A percentile compares a stretch with the other conserved stretches of the same genome.
These are phyloP conservation scores for Nephrotoma guestfalica DNA, from an alignment of 2,888 invertebrate species.

Conservation along the genomic window DNA sequence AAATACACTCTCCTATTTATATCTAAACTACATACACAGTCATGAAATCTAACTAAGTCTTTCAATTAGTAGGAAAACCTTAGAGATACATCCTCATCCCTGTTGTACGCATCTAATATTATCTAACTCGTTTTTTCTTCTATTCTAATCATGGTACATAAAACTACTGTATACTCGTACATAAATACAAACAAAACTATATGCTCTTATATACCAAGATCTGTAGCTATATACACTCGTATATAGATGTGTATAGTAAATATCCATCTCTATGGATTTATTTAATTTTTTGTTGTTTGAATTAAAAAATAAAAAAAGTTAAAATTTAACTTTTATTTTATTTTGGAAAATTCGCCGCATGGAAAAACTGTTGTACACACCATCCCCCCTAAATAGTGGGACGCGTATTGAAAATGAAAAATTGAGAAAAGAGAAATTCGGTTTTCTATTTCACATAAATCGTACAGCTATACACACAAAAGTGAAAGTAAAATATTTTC, in stretches of 20 bases:
- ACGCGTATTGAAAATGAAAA: not conserved
- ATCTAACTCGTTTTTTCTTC: not conserved
- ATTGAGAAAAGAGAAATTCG: not conserved
- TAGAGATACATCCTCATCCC: not conserved
- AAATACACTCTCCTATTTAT: not conserved
- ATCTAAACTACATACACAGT: not conserved
- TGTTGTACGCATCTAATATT: not conserved
- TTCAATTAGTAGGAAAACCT: not conserved
- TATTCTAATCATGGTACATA: not conserved
- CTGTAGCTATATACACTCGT: not conserved
- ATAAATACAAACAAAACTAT: not conserved
- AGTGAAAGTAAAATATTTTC: not conserved
- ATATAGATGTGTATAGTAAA: not conserved
- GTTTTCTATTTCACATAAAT: not conserved
- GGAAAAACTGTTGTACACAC: not conserved
- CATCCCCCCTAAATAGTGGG: not conserved
- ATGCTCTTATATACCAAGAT: not conserved
- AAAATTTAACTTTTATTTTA: not conserved
- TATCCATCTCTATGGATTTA: not conserved
- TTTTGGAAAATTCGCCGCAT: not conserved
- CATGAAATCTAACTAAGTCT: not conserved
- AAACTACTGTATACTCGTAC: not conserved
- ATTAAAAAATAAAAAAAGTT: not conserved
- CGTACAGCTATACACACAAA: not conserved
- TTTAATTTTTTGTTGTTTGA: not conserved